A percentile compares a stretch with the other conserved stretches of the same genome.
These are phyloP conservation scores for Idris sp. DNA, from an alignment of 1,140 invertebrate species.

Conservation along the genomic window DNA sequence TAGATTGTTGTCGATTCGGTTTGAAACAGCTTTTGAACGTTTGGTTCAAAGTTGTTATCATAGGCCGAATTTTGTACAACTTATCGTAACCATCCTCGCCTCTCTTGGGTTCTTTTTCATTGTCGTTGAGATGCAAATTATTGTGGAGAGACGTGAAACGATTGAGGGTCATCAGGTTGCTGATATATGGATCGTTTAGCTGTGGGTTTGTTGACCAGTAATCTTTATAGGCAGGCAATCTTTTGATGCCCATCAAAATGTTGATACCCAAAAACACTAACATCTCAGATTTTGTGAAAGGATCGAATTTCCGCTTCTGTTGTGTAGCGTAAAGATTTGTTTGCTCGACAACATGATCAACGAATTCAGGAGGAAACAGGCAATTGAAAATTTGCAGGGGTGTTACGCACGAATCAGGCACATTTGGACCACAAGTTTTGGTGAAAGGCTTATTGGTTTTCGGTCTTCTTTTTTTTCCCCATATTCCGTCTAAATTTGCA, in stretches of 20 bases:
- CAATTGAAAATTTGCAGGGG: too few species aligned
- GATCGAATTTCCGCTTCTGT: slow-evolving; percentile 10
- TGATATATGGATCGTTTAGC: slow-evolving; percentile 38
- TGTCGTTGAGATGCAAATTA: slow-evolving; percentile 51
- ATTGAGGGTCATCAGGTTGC: slow-evolving; percentile 38
- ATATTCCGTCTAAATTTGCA: too few species aligned
- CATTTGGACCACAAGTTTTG: too few species aligned
- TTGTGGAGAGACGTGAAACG: slow-evolving; percentile 22
- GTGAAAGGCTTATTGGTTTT: too few species aligned
- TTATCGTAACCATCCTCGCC: slow-evolving; percentile 43
- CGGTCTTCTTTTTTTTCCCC: too few species aligned
- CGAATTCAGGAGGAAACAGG: too few species aligned
- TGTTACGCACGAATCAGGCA: too few species aligned
- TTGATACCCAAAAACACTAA: slow-evolving; percentile 53
- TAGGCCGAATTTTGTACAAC: slow-evolving; percentile 51
- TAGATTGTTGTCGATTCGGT: slow-evolving; percentile 26
- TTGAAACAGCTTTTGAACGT: slow-evolving; percentile 36
- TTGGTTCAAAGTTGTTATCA: slow-evolving; percentile 20
- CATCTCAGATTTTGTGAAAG: slow-evolving; percentile 36
- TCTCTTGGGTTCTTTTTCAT: slow-evolving; percentile 45
- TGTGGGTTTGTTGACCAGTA: slow-evolving; percentile 51
- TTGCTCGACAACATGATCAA: too few species aligned
- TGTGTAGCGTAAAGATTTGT: slow-evolving; percentile 22
- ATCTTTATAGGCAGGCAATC: slow-evolving; percentile 41
- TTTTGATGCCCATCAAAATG: slow-evolving; percentile 59